Evolutionary conservation across 1,140 invertebrate genomes (phyloP).

Genomic region (Paralvinella palmiformis): DNA sequence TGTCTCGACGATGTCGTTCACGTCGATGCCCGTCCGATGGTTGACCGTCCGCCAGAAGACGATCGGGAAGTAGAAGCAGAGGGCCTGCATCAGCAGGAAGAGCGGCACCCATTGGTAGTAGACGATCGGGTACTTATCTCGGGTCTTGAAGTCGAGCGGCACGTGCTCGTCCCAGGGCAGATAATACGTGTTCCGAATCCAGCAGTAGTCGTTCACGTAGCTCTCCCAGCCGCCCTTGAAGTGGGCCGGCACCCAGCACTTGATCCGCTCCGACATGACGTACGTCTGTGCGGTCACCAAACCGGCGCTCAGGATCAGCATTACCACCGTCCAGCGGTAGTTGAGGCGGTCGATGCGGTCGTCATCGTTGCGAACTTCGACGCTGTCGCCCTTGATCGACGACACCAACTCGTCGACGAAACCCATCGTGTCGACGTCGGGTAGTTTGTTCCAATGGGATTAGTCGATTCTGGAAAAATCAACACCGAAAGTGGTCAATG

Average conservation of each 20-base stretch:
- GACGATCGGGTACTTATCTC: constrained; percentile 35
- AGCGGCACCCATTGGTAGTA: constrained; percentile 60
- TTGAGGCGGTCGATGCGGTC: constrained; percentile 46
- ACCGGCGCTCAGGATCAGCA: constrained; percentile 53
- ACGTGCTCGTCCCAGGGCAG: constrained; percentile 42
- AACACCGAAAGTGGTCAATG: too few species aligned
- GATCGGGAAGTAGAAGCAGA: constrained; percentile 56
- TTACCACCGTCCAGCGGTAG: constrained; percentile 48
- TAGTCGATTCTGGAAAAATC: too few species aligned
- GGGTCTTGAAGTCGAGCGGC: constrained; percentile 30
- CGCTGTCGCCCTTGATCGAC: too few species aligned
- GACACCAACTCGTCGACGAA: too few species aligned
- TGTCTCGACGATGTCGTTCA: constrained; percentile 21
- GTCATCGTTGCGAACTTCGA: constrained; percentile 48
- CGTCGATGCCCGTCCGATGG: constrained; percentile 51
- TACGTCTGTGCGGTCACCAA: constrained; percentile 53
- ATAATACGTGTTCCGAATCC: constrained; percentile 49
- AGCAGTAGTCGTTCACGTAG: constrained; percentile 45
- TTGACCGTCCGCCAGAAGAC: constrained; percentile 54
- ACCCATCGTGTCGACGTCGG: too few species aligned
- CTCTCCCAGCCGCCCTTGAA: constrained; percentile 51
- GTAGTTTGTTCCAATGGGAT: too few species aligned
- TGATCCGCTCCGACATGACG: constrained; percentile 51
- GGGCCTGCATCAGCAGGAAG: constrained; percentile 54
- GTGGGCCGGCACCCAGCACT: constrained; percentile 48